Base-by-base conservation (phyloP, 2,797 vertebrate genomes). In the Sebastes trivittatus region DNA sequence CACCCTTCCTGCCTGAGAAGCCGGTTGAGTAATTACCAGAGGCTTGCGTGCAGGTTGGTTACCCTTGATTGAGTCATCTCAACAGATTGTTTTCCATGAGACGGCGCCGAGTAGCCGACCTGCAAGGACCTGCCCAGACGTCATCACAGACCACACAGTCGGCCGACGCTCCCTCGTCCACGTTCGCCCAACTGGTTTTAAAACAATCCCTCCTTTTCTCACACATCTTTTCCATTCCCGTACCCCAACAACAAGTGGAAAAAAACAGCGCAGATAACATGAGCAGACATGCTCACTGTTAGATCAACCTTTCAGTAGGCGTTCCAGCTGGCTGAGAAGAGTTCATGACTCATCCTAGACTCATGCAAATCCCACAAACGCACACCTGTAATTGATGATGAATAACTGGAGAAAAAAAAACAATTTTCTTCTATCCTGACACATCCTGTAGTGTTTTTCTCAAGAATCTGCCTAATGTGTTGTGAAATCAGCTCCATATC, bases 11-110 rank as follows among this genome's bases (percentile, higher is more conserved):
- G 32, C 29, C 73, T 32, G 38, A 80, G 80, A 80, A 80, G 79
- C 64, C 42, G 2, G 69, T 75, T 90, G 78, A 88, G 73, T 86
- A 91, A 91, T 88, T 89, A 90, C 87, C 75, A 83, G 69, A 81
- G 79, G 72, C 82, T 92, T 90, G 90, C 88, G 87, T 94, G 92
- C 90, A 71, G 78, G 85, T 87, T 70, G 80, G 88, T 89, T 90
- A 89, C 90, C 88, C 89, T 88, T 71, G 86, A 87, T 88, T 92
- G 92, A 94, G 81, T 94, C 93, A 91, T 85, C 88, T 87, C 78
- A 75, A 86, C 89, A 83, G 90, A 86, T 90, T 89, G 87, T 89
- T 91, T 88, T 91, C 62, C 63, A 25, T 72, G 76, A 86, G 76
- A 73, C 77, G 25, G 27, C 73, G 7, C 75, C 46, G 75, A 63